A percentile compares a stretch with the other conserved stretches of the same genome.
Evolutionary conservation across 2,113 vertebrate genomes (phyloP).

Genomic region (Sigmodon hispidus): DNA sequence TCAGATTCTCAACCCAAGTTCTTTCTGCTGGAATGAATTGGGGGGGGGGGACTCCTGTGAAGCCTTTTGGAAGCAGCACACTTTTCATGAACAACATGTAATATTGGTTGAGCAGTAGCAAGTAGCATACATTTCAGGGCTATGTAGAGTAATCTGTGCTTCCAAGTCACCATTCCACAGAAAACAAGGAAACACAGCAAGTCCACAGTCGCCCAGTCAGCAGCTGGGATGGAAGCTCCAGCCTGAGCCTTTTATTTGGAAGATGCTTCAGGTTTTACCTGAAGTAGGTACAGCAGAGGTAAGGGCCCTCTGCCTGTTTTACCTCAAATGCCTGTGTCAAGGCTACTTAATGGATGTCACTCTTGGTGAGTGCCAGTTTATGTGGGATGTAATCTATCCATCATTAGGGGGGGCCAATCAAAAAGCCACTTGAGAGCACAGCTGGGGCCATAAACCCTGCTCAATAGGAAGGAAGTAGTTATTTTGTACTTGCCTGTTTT

Average conservation of each 20-base stretch:
- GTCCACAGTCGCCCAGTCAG: rapidly evolving
- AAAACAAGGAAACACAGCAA: rapidly evolving
- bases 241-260: neutral
- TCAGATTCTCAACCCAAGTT: neutral
- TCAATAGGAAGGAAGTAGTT: neutral
- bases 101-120: neutral
- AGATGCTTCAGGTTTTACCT: rapidly evolving
- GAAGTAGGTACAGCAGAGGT: neutral
- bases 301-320: neutral
- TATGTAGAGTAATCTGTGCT: neutral
- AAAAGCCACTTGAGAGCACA: neutral
- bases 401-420: neutral
- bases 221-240: rapidly evolving
- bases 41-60: neutral
- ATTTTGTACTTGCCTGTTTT: neutral
- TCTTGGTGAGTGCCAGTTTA: neutral
- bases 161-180: too few relatives aligned
- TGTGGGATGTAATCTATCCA: neutral
- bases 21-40: neutral
- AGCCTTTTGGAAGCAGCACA: neutral
- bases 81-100: neutral
- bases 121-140: neutral
- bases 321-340: neutral
- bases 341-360: neutral
- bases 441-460: neutral